Evolutionary conservation across 2,888 invertebrate genomes (phyloP).

Genomic region (Syritta pipiens): DNA sequence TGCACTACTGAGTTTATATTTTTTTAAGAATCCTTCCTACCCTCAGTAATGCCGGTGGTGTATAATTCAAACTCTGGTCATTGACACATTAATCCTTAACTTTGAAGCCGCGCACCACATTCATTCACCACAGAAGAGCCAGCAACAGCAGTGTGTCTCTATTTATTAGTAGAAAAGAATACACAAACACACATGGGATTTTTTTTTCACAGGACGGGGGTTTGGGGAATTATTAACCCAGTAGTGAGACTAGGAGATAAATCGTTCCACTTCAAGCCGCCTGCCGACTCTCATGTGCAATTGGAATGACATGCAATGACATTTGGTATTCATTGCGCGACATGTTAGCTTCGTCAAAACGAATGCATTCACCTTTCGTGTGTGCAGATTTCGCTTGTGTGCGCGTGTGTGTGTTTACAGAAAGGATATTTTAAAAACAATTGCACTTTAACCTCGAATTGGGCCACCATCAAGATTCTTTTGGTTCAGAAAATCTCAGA

Average conservation of each 20-base stretch:
- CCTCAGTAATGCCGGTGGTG: too few relatives aligned
- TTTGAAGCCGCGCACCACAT: slow-evolving; percentile 24
- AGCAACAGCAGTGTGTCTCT: slow-evolving; percentile 37
- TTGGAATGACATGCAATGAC: slow-evolving; percentile 55
- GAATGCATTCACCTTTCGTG: slow-evolving; percentile 51
- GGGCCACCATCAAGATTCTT: slow-evolving; percentile 47
- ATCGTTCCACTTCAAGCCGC: neutral
- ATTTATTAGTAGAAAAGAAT: slow-evolving; percentile 56
- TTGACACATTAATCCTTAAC: slow-evolving; percentile 61
- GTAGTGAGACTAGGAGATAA: slow-evolving; percentile 27
- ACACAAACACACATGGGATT: slow-evolving; percentile 26
- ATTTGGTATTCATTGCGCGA: slow-evolving; percentile 51
- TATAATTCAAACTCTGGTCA: slow-evolving; percentile 50
- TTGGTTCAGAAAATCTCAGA: slow-evolving; percentile 22
- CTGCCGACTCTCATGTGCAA: slow-evolving; percentile 6
- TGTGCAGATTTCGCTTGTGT: neutral
- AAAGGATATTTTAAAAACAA: slow-evolving; percentile 41
- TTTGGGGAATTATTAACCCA: slow-evolving; percentile 50
- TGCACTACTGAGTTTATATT: too few relatives aligned
- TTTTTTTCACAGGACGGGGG: neutral
- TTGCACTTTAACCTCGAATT: slow-evolving; percentile 62
- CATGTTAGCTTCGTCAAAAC: slow-evolving; percentile 6
- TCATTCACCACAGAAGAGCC: neutral
- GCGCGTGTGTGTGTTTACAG: slow-evolving; percentile 21
- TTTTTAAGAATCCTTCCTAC: too few relatives aligned